phyloP scores from a whole-genome alignment of 2,888 invertebrate species.

The Amphipyra berbera region DNA sequence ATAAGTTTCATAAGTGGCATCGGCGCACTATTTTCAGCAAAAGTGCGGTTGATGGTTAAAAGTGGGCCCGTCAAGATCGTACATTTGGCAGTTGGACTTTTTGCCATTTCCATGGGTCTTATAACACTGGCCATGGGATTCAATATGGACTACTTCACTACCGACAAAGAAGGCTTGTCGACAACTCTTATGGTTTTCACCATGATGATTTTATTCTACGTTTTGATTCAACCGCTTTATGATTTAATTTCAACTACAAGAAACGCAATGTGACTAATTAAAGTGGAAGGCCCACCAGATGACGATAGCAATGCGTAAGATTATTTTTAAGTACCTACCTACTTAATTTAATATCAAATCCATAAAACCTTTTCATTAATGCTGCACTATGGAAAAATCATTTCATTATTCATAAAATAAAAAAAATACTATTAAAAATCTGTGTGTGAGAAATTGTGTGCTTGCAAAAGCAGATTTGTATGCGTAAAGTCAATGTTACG shows the following conservation, averaged over 20 bases:
- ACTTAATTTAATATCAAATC: conserved; percentile 3
- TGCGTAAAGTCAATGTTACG: conserved; percentile 74
- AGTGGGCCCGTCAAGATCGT: conserved; percentile 86
- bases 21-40: conserved; percentile 86
- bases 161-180: conserved; percentile 70
- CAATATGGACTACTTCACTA: conserved; percentile 78
- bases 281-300: conserved; percentile 68
- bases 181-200: conserved; percentile 80
- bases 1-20: conserved; percentile 85
- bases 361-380: conserved; percentile 8
- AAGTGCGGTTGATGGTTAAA: conserved; percentile 83
- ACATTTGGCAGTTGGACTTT: conserved; percentile 87
- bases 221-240: conserved; percentile 78
- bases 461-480: conserved; percentile 69
- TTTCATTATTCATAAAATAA: conserved; percentile 3
- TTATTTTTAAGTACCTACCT: conserved; percentile 18
- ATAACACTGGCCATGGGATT: conserved; percentile 82
- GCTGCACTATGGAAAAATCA: conserved; percentile 5
- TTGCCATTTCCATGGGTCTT: conserved; percentile 87
- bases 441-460: conserved; percentile 36
- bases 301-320: conserved; percentile 75
- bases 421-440: conserved; percentile 2
- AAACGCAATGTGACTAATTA: conserved; percentile 77
- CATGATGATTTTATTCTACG: conserved; percentile 73
- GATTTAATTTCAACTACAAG: conserved; percentile 77